A percentile compares a stretch with the other conserved stretches of the same genome.
phyloP scores from a whole-genome alignment of 2,797 vertebrate species.

The Emys orbicularis region DNA sequence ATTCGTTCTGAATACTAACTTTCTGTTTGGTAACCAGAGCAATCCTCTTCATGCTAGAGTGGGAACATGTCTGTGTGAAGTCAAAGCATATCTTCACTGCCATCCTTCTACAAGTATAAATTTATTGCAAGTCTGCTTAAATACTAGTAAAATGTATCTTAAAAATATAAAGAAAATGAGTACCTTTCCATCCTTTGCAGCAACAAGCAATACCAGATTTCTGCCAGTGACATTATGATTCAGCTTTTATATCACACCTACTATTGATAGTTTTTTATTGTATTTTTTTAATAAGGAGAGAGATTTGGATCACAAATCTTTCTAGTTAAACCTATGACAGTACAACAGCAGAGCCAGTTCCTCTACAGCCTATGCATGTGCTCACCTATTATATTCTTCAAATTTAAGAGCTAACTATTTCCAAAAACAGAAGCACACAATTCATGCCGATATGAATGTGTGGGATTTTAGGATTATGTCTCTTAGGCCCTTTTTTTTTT shows the following conservation, averaged over 20 bases:
- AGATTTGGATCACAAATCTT: neutral
- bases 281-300: neutral
- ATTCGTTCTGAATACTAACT: conserved; percentile 26
- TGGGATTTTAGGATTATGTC: neutral
- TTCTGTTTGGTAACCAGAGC: conserved; percentile 33
- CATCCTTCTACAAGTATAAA: neutral
- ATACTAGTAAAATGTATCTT: neutral
- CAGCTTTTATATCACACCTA: neutral
- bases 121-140: neutral
- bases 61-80: conserved; percentile 18
- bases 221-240: neutral
- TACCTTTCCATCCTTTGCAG: neutral
- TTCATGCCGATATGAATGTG: neutral
- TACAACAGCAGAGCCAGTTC: neutral
- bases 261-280: neutral
- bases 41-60: neutral
- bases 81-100: neutral
- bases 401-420: neutral
- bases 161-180: neutral
- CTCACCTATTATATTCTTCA: neutral
- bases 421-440: neutral
- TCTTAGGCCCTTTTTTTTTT: neutral
- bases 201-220: neutral
- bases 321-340: neutral
- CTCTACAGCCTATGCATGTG: neutral